Evolutionary conservation across 2,113 vertebrate species (phyloP), one percentile per base, ranked within the genome.

Genomic region (Telmatochromis sp.): DNA sequence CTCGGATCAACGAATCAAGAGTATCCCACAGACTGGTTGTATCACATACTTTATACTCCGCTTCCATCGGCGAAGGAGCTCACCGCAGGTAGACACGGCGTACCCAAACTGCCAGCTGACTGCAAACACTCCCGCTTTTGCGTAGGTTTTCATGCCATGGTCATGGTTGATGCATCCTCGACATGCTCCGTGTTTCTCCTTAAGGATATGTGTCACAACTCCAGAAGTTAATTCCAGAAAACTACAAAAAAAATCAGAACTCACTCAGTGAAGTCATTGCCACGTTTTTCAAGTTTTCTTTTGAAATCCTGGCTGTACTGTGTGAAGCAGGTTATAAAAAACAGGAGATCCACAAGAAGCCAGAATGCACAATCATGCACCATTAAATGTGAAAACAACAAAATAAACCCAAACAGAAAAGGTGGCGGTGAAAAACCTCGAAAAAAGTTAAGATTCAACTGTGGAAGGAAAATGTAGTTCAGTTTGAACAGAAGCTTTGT

Each of bases 71-170:
- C 28, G 0, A 19, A 2, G 58, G 60, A 37, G 60, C 33, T 65
- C 33, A n/a, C 1, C 0, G 60, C 60, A 35, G 17, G 31, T 35
- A 3, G 60, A 12, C 60, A 0, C 9, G 2, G 0, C 4, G 2
- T 33, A 33, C 31, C 31, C 17, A 35, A 35, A 63, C 31, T 63
- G 31, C 31, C 58, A 63, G 17, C 58, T 63, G 58, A 63, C 58
- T 63, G 15, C 9, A n/a, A 12, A 37, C 17, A 5, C 17, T 37
- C 60, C 33, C 1, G 1, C 60, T 65, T 33, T 7, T 65, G 31
- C 4, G 0, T n/a, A 65, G 60, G 33, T 37, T 37, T 37, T 37
- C 17, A 78, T 19, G 23, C 42, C 9, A 0, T 31, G 6, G 15
- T 31, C 40, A 4, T 26, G 23, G 70, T 12, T 19, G 23, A 78